Base-by-base conservation (phyloP, 2,113 vertebrate species). In the Hirundichthys speculiger region DNA sequence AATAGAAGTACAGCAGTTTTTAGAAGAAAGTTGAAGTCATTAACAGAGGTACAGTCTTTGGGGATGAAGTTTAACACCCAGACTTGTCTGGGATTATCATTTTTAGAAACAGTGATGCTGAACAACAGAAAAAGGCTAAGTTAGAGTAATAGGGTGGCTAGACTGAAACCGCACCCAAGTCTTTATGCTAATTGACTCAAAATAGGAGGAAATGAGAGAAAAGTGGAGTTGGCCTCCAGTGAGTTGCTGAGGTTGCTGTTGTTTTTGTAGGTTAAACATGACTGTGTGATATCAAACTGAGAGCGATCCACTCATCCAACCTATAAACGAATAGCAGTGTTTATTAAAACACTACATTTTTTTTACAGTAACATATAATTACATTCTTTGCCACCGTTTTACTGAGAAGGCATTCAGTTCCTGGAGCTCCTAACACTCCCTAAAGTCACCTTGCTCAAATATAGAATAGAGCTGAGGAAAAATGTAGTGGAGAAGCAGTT, bases 81-180 rank as follows among this genome's bases (percentile, higher is more conserved):
- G 14, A 25, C 39, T 68, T 71, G 21, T 25, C 52, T 43, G 34
- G 41, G 21, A 25, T 48, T 20, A 61, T 40, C 24, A 20, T 41
- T 13, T 14, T 22, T 30, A 57, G n/a, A 64, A 22, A 13, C 34
- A 34, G 30, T 34, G 62, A 53, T 45, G 43, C 16, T 24, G 14
- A 46, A 46, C 14, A 54, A 30, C 24, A 54, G 15, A n/a, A 34
- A 10, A 34, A 10, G 30, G 6, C 30, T 9, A 34, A 7, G 30
- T 34, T 34, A 34, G 4, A 19, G n/a, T 2, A 19, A 10, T 45
- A 11, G 3, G 2, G 7, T 45, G n/a, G n/a, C 4, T 43, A 65
- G 13, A 20, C 24, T 63, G 27, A 49, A 49, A 2, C 18, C 18
- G 30, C 43, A 45, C 43, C 11, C 43, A 19, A 3, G 42, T 9